Evolutionary conservation across 2,797 vertebrate species (phyloP), one percentile per base, ranked within the genome.

Genomic region (Sorex maritimensis): DNA sequence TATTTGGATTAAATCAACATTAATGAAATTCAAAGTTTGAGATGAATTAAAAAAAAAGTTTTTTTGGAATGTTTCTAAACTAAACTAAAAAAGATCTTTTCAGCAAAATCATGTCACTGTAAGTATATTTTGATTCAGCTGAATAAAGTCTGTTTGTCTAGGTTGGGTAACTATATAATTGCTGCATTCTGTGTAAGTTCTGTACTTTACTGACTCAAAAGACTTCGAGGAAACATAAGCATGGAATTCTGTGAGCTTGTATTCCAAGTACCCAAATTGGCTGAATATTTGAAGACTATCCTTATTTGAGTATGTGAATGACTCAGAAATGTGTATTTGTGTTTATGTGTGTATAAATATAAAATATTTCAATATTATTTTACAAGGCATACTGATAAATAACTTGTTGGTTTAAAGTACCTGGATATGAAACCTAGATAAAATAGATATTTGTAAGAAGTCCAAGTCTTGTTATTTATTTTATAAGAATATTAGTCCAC

Each of bases 401-500:
- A 10, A 55, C 3, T 67, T 73, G 14, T 5, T 46, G 55, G 81
- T 65, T 78, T 2, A 0, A 88, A 86, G 0, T 84, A 49, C 91
- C 14, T 72, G 21, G 58, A 19, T 61, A 19, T 61, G 58, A 83
- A 80, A 79, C 46, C 13, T 8, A 69, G 52, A 4, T 15, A 95
- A 94, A 93, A 6, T 77, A 13, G 21, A 58, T 1, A 93, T 46
- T 93, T 0, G 1, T 52, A 26, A 77, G 63, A 8, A 72, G 1
- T 1, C 30, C 28, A 69, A 88, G 73, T 91, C 2, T 11, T 6
- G 0, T 61, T 92, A 24, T 91, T 74, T 82, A 44, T 44, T 81
- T 0, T 94, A 41, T 74, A 55, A 82, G 13, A 17, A 88, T 77
- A 93, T 96, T 55, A 34, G 23, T 89, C 79, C 65, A 10, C 79